Evolutionary conservation across 2,113 vertebrate species (phyloP).

Genomic region (Gallinago media): DNA sequence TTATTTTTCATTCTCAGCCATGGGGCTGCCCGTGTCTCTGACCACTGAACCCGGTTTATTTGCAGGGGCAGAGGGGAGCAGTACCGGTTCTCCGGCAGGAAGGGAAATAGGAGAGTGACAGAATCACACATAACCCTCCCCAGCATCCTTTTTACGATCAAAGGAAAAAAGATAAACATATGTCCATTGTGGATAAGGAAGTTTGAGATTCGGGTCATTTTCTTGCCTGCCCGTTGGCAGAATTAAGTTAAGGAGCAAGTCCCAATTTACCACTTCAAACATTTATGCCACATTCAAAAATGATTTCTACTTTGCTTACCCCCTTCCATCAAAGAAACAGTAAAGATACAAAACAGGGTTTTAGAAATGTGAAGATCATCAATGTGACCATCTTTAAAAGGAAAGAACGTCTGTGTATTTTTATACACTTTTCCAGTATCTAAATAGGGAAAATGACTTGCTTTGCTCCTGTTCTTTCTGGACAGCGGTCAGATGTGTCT

Average conservation of each 20-base stretch:
- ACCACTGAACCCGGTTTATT: neutral
- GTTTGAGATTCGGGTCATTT: neutral
- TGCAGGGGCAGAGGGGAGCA: constrained; percentile 18
- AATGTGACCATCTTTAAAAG: neutral
- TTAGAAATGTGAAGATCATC: neutral
- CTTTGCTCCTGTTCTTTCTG: constrained; percentile 25
- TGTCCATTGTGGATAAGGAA: neutral
- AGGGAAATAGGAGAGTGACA: constrained; percentile 20
- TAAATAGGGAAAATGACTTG: constrained; percentile 16
- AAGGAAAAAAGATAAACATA: constrained; percentile 25
- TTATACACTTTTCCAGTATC: neutral
- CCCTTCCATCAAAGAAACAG: neutral
- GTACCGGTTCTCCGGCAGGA: neutral
- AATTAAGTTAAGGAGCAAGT: neutral
- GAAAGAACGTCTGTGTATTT: neutral
- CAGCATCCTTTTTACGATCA: neutral
- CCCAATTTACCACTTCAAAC: neutral
- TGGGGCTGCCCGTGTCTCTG: neutral
- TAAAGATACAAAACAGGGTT: neutral
- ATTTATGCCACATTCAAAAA: neutral
- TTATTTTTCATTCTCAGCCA: constrained; percentile 17
- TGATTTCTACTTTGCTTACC: neutral
- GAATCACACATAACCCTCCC: neutral
- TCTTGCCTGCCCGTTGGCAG: neutral
- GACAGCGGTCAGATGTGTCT: neutral